Percentiles rank a stretch among this genome's conserved stretches.
These are phyloP conservation scores for Malaclemys terrapin DNA, from an alignment of 2,113 vertebrate species.

Conservation along the genomic window DNA sequence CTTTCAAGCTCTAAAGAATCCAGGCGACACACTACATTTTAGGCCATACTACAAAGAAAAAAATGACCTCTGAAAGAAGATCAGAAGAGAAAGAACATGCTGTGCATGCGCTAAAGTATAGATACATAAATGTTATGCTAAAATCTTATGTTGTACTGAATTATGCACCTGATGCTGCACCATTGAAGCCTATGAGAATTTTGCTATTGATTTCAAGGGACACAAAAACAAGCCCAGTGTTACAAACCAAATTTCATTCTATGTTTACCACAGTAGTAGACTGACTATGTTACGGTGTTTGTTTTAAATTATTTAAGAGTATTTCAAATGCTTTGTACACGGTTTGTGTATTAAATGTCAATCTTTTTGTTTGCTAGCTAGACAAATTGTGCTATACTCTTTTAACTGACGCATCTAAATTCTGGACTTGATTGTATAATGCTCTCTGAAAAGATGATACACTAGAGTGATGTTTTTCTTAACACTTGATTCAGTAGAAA, in stretches of 20 bases:
- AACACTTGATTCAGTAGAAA: not conserved
- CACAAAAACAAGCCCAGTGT: no score
- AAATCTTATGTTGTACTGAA: not conserved
- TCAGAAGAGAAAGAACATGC: not conserved
- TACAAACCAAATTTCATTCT: not conserved
- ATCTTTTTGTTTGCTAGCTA: not conserved
- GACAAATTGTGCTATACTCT: not conserved
- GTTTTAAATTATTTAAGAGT: not conserved
- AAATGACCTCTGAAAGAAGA: not conserved
- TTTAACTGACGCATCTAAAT: not conserved
- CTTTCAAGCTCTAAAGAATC: not conserved
- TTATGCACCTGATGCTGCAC: not conserved
- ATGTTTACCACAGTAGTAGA: not conserved
- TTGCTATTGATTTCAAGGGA: not conserved
- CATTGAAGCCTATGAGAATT: accelerated
- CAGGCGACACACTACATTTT: not conserved
- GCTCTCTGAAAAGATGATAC: not conserved
- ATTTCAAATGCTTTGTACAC: not conserved
- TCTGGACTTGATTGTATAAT: not conserved
- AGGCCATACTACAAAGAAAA: not conserved
- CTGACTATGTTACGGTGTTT: not conserved
- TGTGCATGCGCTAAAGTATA: not conserved
- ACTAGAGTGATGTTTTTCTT: not conserved
- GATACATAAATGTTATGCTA: not conserved
- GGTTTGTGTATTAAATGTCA: not conserved